Evolutionary conservation across 2,888 invertebrate species (phyloP), one percentile per base, ranked within the genome.

Genomic region (Drosophila meridiana): DNA sequence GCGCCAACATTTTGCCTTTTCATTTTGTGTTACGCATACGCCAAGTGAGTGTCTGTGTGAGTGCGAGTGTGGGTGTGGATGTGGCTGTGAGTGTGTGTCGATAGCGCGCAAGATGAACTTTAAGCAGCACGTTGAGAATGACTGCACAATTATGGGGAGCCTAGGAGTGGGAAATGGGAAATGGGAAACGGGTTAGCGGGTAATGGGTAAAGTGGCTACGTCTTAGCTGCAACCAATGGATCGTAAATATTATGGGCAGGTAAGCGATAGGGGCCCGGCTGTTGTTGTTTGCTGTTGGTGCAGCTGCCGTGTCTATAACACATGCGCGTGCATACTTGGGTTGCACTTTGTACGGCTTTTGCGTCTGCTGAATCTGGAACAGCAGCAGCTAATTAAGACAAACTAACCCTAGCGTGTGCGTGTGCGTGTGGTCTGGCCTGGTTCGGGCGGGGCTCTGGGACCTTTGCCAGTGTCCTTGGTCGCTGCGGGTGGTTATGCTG

Each of bases 321-420:
- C 74, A 75, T 65, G 76, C 45, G 56, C 59, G 48, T 73, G 70
- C 71, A 63, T 38, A 57, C 73, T 71, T 52, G 32, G 45, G 28
- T 34, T 75, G 63, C 74, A 61, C 61, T 58, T 53, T 28, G 36
- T 58, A 50, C n/a, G 55, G 66, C 59, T 63, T 52, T 48, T 50
- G 58, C n/a, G 40, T 38, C 36, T 52, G 38, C 38, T 53, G 57
- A 55, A 73, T 63, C 50, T 60, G 61, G 68, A 65, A 58, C 63
- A 42, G 55, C 65, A 53, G 74, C 69, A 69, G 83, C 90, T 89
- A 89, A 90, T 89, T 89, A 90, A 85, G 85, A 85, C 89, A 87
- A 87, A 85, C 78, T 89, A 74, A 87, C 79, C 70, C 56, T 20
- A 56, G 20, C 63, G 65, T 77, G 67, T 55, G 72, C 43, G 58